Base-by-base conservation (phyloP, 2,888 invertebrate species). In the Drosophila setosimentum region DNA sequence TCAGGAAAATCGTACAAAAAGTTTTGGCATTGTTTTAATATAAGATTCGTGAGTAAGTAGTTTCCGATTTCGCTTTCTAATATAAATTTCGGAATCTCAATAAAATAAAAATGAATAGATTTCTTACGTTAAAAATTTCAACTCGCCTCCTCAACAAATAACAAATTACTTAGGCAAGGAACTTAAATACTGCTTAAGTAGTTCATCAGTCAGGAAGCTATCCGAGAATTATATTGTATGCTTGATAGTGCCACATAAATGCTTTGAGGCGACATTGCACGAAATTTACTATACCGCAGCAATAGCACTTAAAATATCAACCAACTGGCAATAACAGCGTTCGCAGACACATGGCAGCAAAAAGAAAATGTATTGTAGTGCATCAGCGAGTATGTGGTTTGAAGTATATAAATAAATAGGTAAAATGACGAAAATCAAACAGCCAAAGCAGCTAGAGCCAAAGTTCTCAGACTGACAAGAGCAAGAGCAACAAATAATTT, bases 401-500 rank as follows among this genome's bases (percentile, higher is more conserved):
- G 59, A 63, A 62, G 84, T 83, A 77, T 60, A 75, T 80, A 83
- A 81, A 82, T 72, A 75, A 79, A 80, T 72, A 82, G 57, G 55
- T 66, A 64, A 76, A 59, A 68, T 59, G 73, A 75, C 67, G 64
- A 73, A 77, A 77, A 63, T 76, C 64, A 73, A 71, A 73, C 35
- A 62, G 70, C 57, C 59, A 68, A 61, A 63, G 64, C 61, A 61
- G 32, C 57, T 70, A 63, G 10, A 58, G 59, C 65, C 63, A 84
- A 84, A 69, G 85, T 90, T 86, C 91, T 89, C 82, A 89, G 69
- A 54, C 59, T 37, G 53, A 40, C 48, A 60, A 62, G 48, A 64
- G 67, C 71, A 62, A 66, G 58, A 74, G 73, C 54, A 73, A 83
- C 81, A 89, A 75, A 90, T 69, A 75, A 82, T 90, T 87, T 87